phyloP scores from a whole-genome alignment of 2,113 vertebrate genomes.

The Pygathrix nemaeus region DNA sequence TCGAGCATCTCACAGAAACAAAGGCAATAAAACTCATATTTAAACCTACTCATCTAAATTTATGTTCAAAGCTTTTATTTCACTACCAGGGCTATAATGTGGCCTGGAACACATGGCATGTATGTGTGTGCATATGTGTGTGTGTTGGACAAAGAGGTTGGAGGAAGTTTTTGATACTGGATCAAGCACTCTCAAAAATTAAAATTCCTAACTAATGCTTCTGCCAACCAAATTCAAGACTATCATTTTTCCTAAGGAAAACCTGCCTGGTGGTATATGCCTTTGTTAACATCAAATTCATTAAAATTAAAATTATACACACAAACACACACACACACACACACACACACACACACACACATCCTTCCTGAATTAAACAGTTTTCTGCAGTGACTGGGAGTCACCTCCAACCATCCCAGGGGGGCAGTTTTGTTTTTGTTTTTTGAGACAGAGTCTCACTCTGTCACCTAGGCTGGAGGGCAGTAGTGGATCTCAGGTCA shows the following conservation, averaged over 20 bases:
- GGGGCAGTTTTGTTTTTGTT: too few relatives aligned
- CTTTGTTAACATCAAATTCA: background rate
- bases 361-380: background rate
- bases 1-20: background rate
- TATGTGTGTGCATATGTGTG: background rate
- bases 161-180: background rate
- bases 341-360: background rate
- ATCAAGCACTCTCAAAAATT: background rate
- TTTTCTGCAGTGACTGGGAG: background rate
- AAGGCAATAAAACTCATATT: background rate
- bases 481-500: too few relatives aligned
- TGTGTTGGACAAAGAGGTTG: background rate
- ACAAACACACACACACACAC: background rate
- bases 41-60: background rate
- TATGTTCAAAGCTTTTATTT: background rate
- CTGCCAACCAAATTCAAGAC: background rate
- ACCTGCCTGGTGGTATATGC: background rate
- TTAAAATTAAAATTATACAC: background rate
- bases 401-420: too few relatives aligned
- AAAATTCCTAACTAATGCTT: background rate
- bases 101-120: background rate
- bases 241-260: background rate
- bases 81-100: background rate
- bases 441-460: too few relatives aligned
- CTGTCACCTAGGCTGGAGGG: too few relatives aligned